phyloP scores from a whole-genome alignment of 2,113 vertebrate genomes.

The Pelecanoides urinatrix region DNA sequence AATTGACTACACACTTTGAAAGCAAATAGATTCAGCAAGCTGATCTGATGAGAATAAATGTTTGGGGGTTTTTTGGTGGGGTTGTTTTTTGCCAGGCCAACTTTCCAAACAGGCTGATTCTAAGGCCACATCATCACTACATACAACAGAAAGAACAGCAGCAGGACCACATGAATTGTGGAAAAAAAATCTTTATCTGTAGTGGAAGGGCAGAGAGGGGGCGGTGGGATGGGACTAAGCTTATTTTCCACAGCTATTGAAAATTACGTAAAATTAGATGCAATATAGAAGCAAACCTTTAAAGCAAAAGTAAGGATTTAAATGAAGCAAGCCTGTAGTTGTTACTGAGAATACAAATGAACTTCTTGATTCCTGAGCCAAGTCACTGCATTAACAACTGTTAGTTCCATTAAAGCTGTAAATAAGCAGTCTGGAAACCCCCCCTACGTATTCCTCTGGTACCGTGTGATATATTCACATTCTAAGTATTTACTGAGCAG shows the following conservation, averaged over 20 bases:
- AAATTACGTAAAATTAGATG: not conserved
- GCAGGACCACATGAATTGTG: not conserved
- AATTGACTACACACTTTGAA: not conserved
- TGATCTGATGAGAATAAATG: not conserved
- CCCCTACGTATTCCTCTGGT: not conserved
- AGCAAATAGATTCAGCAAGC: not conserved
- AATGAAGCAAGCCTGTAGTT: not conserved
- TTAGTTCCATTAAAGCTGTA: not conserved
- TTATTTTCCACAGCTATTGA: not conserved
- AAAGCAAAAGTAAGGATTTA: not conserved
- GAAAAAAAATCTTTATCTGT: not conserved
- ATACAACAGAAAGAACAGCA: not conserved
- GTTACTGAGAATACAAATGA: not conserved
- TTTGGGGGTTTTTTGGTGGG: not conserved
- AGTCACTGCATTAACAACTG: not conserved
- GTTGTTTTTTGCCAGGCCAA: not conserved
- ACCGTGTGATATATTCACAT: not conserved
- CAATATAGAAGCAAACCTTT: not conserved
- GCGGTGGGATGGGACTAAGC: not conserved
- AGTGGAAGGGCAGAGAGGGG: not conserved
- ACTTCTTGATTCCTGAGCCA: not conserved
- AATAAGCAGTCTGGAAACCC: not conserved
- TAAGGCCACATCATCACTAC: not conserved
- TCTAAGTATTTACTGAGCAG: not conserved
- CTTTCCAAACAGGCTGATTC: not conserved